Base-by-base conservation (phyloP, 2,888 invertebrate genomes). In the Ditula angustiorana region DNA sequence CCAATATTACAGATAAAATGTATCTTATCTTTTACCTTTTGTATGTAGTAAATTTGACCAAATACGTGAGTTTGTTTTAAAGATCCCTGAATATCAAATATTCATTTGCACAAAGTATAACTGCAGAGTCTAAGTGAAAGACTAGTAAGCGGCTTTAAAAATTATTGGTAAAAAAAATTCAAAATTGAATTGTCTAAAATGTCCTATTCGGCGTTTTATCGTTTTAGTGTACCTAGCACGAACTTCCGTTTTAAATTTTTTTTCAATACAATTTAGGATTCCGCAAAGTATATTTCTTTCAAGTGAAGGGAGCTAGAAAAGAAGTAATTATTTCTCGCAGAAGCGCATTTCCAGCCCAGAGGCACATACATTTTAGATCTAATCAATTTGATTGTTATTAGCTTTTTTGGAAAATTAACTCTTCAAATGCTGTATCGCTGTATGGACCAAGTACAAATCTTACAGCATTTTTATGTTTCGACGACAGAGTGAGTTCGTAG, bases 21-120 rank as follows among this genome's bases (percentile, higher is more conserved):
- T n/a, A n/a, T n/a, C n/a, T n/a, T n/a, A n/a, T n/a, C n/a, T n/a
- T 33, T 30, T 61, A 46, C 19, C 44, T 47, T 21, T 26, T 55
- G 23, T 52, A 33, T 26, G 26, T 56, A 49, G 56, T 28, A 49
- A 56, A 56, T 49, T 61, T 37, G 26, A 47, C 7, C n/a, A 41
- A 35, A 41, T 19, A 44, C 26, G 37, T 49, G 61, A 19, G 11
- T 37, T 81, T 76, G 81, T 83, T 81, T 83, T 83, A 28, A 35
- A 55, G 49, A 33, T 23, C 41, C 28, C 13, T 37, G 37, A 86
- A 87, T 84, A 80, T 76, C 75, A 82, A 84, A 80, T 88, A 88
- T 87, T 87, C 88, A 88, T 85, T 83, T 83, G 81, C 81, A 71
- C 74, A 76, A 50, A n/a, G n/a, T 50, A 37, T 28, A 30, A 13